Conservation (phyloP, 2,888 invertebrate species). For the Actias luna region DNA sequence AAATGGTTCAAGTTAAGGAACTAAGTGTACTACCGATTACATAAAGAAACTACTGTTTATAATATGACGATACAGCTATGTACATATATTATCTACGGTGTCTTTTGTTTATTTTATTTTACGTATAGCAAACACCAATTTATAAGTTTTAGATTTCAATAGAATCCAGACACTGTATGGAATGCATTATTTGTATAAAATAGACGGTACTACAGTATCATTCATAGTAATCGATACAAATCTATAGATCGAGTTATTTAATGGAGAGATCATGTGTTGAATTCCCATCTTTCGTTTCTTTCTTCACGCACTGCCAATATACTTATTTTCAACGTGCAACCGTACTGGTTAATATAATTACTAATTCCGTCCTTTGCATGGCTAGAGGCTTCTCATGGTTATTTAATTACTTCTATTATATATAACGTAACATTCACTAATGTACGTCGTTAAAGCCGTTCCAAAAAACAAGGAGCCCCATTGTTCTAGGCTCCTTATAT, state of each 20-base stretch:
- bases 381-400: conserved; percentile 57
- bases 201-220: too few relatives aligned
- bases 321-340: neutral
- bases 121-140: neutral
- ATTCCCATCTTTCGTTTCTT: neutral
- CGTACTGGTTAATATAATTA: conserved; percentile 34
- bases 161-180: neutral
- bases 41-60: too few relatives aligned
- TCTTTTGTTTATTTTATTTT: too few relatives aligned
- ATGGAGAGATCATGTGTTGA: neutral
- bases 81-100: too few relatives aligned
- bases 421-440: conserved; percentile 70
- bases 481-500: conserved; percentile 74
- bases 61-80: too few relatives aligned
- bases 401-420: conserved; percentile 73
- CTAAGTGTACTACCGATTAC: too few relatives aligned
- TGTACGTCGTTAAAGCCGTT: conserved; percentile 60
- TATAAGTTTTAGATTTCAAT: neutral
- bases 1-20: too few relatives aligned
- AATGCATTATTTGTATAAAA: too few relatives aligned
- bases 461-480: conserved; percentile 63
- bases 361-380: conserved; percentile 53
- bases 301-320: neutral
- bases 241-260: too few relatives aligned
- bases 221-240: neutral